phyloP scores from a whole-genome alignment of 2,797 vertebrate genomes.

The Chloroceryle amazona region DNA sequence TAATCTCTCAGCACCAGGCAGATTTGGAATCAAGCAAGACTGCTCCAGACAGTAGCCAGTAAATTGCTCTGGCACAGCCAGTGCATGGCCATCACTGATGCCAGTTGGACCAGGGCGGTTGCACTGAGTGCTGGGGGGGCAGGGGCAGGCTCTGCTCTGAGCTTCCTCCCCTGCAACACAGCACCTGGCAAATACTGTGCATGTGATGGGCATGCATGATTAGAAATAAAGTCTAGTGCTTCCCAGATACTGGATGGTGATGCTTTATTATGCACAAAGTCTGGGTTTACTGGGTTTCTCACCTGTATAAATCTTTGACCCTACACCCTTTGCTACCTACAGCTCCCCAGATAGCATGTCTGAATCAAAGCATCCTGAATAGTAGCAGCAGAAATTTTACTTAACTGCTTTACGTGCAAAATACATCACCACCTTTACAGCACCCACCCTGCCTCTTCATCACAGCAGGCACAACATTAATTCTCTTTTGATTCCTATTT shows the following conservation, averaged over 20 bases:
- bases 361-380: not conserved
- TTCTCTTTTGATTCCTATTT: not conserved
- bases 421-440: not conserved
- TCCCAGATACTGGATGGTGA: not conserved
- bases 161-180: not conserved
- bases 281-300: not conserved
- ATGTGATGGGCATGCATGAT: rapidly evolving
- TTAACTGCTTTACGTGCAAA: not conserved
- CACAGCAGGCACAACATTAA: not conserved
- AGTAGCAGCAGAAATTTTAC: not conserved
- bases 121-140: not conserved
- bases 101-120: rapidly evolving
- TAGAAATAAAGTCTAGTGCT: not conserved
- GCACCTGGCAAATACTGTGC: not conserved
- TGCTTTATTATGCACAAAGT: not conserved
- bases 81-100: rapidly evolving
- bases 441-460: not conserved
- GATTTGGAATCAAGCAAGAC: not conserved
- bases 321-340: not conserved
- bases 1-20: not conserved
- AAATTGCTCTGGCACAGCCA: not conserved
- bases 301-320: not conserved
- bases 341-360: not conserved
- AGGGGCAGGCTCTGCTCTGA: not conserved
- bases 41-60: not conserved